A percentile compares a stretch with the other conserved stretches of the same genome.
These are phyloP conservation scores for Oncopeltus fasciatus DNA, from an alignment of 1,140 invertebrate genomes.

Conservation along the genomic window DNA sequence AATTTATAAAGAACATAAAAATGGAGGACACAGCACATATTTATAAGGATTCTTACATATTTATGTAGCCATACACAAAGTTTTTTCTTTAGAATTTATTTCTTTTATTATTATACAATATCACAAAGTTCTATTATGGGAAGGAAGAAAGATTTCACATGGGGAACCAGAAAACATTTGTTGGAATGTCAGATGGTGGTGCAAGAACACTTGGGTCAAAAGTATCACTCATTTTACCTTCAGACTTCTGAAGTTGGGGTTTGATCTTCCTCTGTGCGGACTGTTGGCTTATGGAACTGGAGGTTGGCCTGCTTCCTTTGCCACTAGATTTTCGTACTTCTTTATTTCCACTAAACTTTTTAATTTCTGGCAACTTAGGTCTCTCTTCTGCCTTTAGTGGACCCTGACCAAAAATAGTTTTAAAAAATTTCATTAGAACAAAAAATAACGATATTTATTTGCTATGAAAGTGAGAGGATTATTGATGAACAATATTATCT, in stretches of 20 bases:
- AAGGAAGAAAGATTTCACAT: background rate
- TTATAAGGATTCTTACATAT: too few species aligned
- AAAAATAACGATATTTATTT: too few species aligned
- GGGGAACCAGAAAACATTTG: slow-evolving; percentile 2
- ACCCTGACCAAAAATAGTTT: background rate
- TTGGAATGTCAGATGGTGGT: background rate
- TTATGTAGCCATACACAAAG: too few species aligned
- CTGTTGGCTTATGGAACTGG: background rate
- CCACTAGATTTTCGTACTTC: background rate
- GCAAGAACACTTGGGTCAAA: background rate
- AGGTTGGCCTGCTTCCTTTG: background rate
- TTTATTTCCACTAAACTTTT: background rate
- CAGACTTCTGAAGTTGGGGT: background rate
- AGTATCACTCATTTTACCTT: background rate
- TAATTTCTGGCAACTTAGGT: background rate
- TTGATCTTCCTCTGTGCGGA: background rate
- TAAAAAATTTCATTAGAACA: too few species aligned
- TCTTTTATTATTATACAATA: slow-evolving; percentile 7
- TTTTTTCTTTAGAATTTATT: too few species aligned
- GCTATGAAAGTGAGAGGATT: too few species aligned
- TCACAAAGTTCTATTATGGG: background rate
- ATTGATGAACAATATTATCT: too few species aligned
- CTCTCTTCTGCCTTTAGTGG: background rate
- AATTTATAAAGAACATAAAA: too few species aligned
- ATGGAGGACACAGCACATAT: too few species aligned